Evolutionary conservation across 2,113 vertebrate genomes (phyloP).

Genomic region (Chionis minor): DNA sequence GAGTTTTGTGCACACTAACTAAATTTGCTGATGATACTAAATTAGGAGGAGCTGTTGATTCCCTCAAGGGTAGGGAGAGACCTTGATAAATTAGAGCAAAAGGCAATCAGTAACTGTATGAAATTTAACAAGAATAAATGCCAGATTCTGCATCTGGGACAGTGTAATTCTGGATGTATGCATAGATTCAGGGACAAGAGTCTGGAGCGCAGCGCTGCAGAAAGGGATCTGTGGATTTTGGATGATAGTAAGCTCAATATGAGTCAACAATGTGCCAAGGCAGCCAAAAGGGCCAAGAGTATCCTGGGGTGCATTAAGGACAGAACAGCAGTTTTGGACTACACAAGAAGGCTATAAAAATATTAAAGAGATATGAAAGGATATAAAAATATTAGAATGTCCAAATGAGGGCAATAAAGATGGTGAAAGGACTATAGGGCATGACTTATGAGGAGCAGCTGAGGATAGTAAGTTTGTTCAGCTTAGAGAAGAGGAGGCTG

Average conservation of each 20-base stretch:
- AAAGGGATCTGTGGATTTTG: too few relatives aligned
- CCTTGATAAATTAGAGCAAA: background rate
- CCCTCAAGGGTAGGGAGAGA: background rate
- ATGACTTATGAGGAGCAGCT: background rate
- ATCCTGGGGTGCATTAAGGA: too few relatives aligned
- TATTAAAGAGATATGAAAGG: background rate
- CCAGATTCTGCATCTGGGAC: too few relatives aligned
- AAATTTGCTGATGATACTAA: background rate
- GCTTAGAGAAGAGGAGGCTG: background rate
- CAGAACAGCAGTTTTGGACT: background rate
- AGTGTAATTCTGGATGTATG: too few relatives aligned
- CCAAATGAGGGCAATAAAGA: background rate
- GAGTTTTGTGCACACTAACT: background rate
- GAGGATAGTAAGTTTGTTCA: background rate
- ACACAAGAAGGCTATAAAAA: background rate
- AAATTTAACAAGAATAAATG: background rate
- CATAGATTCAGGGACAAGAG: too few relatives aligned
- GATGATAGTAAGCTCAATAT: too few relatives aligned
- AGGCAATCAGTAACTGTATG: background rate
- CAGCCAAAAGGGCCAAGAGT: too few relatives aligned
- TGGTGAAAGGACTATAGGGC: background rate
- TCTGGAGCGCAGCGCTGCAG: too few relatives aligned
- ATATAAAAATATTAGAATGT: background rate
- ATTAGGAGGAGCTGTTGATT: background rate
- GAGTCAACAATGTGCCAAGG: too few relatives aligned